A percentile compares a stretch with the other conserved stretches of the same genome.
Evolutionary conservation across 2,113 vertebrate genomes (phyloP).

Genomic region (Corythoichthys haematopterus): DNA sequence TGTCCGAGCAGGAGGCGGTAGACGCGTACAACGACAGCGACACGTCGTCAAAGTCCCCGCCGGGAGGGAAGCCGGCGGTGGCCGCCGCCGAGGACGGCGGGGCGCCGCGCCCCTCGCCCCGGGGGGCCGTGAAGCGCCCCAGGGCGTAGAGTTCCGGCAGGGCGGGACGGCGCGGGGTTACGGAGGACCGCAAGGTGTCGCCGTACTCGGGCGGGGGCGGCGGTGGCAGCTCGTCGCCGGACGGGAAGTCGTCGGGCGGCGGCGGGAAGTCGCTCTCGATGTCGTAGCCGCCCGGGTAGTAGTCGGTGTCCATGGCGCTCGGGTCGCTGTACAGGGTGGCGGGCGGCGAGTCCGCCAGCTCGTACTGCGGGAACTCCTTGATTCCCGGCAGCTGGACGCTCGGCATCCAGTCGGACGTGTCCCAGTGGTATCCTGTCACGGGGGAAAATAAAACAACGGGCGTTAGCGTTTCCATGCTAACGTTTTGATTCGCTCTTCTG

Average conservation of each 20-base stretch:
- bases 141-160: constrained; percentile 84
- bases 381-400: constrained; percentile 94
- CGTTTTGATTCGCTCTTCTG: background rate
- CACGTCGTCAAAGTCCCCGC: constrained; percentile 85
- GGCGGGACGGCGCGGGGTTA: constrained; percentile 76
- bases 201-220: constrained; percentile 83
- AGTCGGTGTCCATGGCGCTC: constrained; percentile 90
- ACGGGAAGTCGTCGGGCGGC: constrained; percentile 88
- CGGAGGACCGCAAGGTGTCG: constrained; percentile 80
- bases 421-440: constrained; percentile 93
- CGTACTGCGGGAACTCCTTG: constrained; percentile 94
- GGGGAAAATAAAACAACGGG: constrained; percentile 5
- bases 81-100: constrained; percentile 62
- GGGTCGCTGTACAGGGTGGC: constrained; percentile 86
- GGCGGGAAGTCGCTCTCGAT: constrained; percentile 96
- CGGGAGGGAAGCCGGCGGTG: constrained; percentile 69
- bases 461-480: background rate
- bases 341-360: constrained; percentile 83
- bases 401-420: constrained; percentile 99
- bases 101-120: constrained; percentile 58
- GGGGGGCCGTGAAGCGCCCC: constrained; percentile 88
- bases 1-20: constrained; percentile 93
- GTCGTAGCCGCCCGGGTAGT: constrained; percentile 95
- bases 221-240: constrained; percentile 86
- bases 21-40: constrained; percentile 88